Base-by-base conservation (phyloP, 2,113 vertebrate genomes). In the Phoxinus phoxinus region DNA sequence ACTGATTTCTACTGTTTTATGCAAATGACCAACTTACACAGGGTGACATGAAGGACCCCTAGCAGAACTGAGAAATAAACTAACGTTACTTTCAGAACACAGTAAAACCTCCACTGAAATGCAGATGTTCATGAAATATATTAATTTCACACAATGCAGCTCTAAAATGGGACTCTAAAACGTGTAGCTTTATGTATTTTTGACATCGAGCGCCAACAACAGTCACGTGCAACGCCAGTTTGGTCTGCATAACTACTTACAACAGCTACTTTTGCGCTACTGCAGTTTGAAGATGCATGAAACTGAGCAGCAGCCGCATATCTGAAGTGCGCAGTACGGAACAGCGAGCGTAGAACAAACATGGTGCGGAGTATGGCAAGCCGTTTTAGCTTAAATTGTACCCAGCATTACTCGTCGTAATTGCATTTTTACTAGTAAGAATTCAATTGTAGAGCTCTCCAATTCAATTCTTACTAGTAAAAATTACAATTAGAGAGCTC, bases 211-310 rank as follows among this genome's bases (percentile, higher is more conserved):
- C 11, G 2, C 13, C 2, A n/a, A 58, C 19, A 35, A 78, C 19
- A 81, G 13, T 46, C n/a, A 51, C 6, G 27, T 30, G 6, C 79
- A 69, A 11, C 17, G 30, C 0, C 15, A 6, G 27, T 56, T 25
- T 32, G 25, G 4, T 58, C 17, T 11, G 8, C 17, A 44, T 10
- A 17, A 53, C 4, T 51, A 76, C 91, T 91, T 83, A 92, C 91
- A 85, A 91, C 88, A 32, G 91, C 91, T 13, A 92, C 90, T 84
- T 85, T 91, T 17, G 90, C 84, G 13, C 76, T 81, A 48, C 56
- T 74, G 51, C 72, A 86, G 6, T 44, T 71, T 53, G 77, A 71
- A 27, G 85, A 84, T 10, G 82, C 88, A 51, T 92, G 90, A 7
- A 91, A 69, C 37, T 9, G 88, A 67, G n/a, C 81, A 37, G 11